Conservation (phyloP, 2,797 vertebrate species). For the Malacoraja senta region DNA sequence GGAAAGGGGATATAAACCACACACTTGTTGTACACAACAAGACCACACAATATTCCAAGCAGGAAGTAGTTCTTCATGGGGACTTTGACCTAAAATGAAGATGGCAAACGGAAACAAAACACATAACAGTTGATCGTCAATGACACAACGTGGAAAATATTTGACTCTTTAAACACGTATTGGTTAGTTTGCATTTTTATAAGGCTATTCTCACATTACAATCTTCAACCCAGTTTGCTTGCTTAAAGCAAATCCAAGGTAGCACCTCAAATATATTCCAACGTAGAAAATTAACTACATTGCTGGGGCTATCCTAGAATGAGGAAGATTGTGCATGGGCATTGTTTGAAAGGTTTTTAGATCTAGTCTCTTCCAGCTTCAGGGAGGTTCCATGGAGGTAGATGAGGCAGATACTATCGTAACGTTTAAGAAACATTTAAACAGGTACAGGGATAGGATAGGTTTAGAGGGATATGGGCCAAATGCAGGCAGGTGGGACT, state of each 20-base stretch:
- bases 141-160: neutral
- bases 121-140: neutral
- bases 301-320: too few relatives aligned
- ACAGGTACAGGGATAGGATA: too few relatives aligned
- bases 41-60: constrained; percentile 52
- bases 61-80: constrained; percentile 50
- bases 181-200: neutral
- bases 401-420: too few relatives aligned
- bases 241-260: neutral
- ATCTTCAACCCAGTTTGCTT: neutral
- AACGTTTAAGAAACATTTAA: too few relatives aligned
- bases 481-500: too few relatives aligned
- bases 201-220: neutral
- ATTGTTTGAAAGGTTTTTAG: too few relatives aligned
- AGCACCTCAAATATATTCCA: neutral
- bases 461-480: too few relatives aligned
- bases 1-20: constrained; percentile 54
- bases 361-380: too few relatives aligned
- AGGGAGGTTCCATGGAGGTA: too few relatives aligned
- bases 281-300: neutral
- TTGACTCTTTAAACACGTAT: neutral
- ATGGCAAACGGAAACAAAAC: neutral
- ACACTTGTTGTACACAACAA: constrained; percentile 47
- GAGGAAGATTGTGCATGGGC: too few relatives aligned
- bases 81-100: constrained; percentile 45